These are phyloP conservation scores for Oostethus manadensis DNA, from an alignment of 2,113 vertebrate genomes.

Conservation along the genomic window DNA sequence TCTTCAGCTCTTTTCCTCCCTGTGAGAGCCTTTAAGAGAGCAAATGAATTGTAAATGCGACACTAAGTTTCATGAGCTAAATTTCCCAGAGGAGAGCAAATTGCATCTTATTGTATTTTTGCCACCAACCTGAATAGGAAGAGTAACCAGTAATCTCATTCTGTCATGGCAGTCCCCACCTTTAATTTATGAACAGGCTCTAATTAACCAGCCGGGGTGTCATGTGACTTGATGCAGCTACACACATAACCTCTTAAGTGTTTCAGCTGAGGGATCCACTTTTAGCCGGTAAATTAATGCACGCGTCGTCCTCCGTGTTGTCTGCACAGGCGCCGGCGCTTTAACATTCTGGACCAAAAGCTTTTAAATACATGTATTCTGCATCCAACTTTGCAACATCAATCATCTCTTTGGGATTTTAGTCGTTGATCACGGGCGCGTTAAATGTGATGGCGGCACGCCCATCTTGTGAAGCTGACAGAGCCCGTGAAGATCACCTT, in stretches of 20 bases:
- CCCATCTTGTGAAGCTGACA: slow-evolving; percentile 33
- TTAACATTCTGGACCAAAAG: not conserved
- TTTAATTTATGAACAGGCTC: slow-evolving; percentile 60
- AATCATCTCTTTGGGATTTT: slow-evolving; percentile 13
- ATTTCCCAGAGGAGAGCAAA: slow-evolving; percentile 40
- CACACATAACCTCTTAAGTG: slow-evolving; percentile 13
- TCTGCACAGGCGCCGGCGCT: not conserved
- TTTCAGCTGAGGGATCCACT: slow-evolving; percentile 15
- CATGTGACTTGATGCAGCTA: slow-evolving; percentile 21
- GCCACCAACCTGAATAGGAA: slow-evolving; percentile 27
- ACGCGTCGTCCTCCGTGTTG: not conserved
- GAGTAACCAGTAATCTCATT: slow-evolving; percentile 29
- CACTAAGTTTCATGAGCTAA: slow-evolving; percentile 17
- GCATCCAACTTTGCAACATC: slow-evolving; percentile 5
- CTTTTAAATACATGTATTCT: not conserved
- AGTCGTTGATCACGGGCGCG: not conserved
- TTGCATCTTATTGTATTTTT: slow-evolving; percentile 54
- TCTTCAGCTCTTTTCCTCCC: slow-evolving; percentile 1
- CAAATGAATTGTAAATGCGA: slow-evolving; percentile 21
- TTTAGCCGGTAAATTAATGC: slow-evolving; percentile 26
- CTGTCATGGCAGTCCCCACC: slow-evolving; percentile 40
- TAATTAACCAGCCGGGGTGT: slow-evolving; percentile 40
- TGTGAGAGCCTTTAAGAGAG: slow-evolving; percentile 6
- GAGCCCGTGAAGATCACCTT: slow-evolving; percentile 48
- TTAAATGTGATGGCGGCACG: slow-evolving; percentile 30